Evolutionary conservation across 64 coral and sea anemone species (phyloP), one percentile per base, ranked within the genome.

Genomic region (Astreopora myriophthalma): DNA sequence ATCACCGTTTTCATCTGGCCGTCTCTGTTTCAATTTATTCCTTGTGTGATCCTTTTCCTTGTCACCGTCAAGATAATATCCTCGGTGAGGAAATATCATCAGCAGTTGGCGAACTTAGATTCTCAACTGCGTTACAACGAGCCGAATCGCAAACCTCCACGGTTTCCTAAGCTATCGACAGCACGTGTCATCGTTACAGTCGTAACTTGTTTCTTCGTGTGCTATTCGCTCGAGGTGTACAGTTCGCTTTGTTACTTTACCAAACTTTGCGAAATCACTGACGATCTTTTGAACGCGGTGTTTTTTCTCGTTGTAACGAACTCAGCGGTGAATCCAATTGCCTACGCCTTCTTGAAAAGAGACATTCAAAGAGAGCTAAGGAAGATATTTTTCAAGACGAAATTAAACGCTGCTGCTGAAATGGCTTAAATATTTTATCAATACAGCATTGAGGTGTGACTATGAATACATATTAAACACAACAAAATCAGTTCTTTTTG

Each of bases 291-390:
- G 28, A 31, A 32, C 17, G 76, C 14, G 0, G 76, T 80, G 76
- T 34, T 9, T 61, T 80, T 80, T 33, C 76, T 80, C 32, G 49
- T 80, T 19, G 76, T 80, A 29, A 80, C 76, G 30, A 80, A 80
- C 19, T 80, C 76, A 31, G 76, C 76, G 11, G 49, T 24, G 8
- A 80, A 80, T 48, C 76, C 76, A 19, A 60, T 80, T 25, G 76
- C 76, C 8, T 80, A 80, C 60, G 76, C 76, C 48, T 80, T 80
- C 24, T 80, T 60, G 17, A 80, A 80, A 80, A 29, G 76, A 57
- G 76, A 80, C 48, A 60, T 80, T 32, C 29, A 80, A 60, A 58
- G 44, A 51, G 76, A 80, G 49, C 27, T 80, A 1, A 80, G 17
- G 48, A 61, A 32, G 0, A 13, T 32, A 60, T 61, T 80, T 60